Evolutionary conservation across 2,113 vertebrate genomes (phyloP).

Genomic region (Ciconia maguari): DNA sequence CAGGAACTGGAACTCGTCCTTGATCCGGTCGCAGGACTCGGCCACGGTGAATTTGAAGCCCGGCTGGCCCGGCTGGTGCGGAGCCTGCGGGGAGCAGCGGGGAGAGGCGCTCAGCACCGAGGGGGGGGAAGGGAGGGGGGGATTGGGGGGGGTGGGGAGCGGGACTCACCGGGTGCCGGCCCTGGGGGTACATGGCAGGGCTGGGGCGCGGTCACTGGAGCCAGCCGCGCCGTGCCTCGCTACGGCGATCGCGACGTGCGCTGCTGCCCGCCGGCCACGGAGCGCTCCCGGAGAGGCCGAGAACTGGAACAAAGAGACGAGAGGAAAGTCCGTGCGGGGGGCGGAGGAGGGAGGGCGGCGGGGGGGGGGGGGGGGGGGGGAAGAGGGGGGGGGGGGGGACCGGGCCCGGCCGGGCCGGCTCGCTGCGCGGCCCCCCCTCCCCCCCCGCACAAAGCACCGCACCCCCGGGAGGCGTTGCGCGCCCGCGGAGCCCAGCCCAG

Average conservation of each 20-base stretch:
- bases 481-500: neutral
- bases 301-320: conserved; percentile 15
- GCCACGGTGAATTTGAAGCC: conserved; percentile 96
- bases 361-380: neutral
- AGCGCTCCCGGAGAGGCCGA: neutral
- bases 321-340: neutral
- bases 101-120: conserved; percentile 2
- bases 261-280: neutral
- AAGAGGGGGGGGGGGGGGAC: too few relatives aligned
- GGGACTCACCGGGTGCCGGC: conserved; percentile 92
- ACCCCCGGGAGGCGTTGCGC: neutral
- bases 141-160: neutral
- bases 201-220: conserved; percentile 49
- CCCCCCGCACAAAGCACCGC: neutral
- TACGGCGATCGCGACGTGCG: neutral
- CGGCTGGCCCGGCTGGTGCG: conserved; percentile 92
- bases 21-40: conserved; percentile 92
- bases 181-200: conserved; percentile 90
- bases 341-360: neutral
- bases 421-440: too few relatives aligned
- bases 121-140: too few relatives aligned
- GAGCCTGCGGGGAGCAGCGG: conserved; percentile 75
- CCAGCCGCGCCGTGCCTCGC: neutral
- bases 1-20: conserved; percentile 95
- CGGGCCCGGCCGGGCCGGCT: neutral